These are phyloP conservation scores for Falco concolor DNA, from an alignment of 2,797 vertebrate genomes.

Conservation along the genomic window DNA sequence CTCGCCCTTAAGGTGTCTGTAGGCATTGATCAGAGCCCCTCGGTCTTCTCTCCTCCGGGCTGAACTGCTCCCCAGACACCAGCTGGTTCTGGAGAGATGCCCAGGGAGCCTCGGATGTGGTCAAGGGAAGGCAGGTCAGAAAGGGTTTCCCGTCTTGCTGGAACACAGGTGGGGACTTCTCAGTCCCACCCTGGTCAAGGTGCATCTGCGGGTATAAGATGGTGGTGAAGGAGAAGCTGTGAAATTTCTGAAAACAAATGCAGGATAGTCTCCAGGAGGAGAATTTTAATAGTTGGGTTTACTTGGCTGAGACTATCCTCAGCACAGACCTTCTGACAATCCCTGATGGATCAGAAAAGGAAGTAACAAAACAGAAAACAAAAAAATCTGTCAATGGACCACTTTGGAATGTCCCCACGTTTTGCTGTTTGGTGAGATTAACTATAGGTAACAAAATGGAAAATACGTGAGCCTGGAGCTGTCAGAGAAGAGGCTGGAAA, in stretches of 20 bases:
- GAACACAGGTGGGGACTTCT: background rate
- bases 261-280: background rate
- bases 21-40: too few relatives aligned
- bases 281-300: background rate
- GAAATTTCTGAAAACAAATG: background rate
- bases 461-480: background rate
- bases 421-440: background rate
- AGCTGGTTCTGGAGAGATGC: background rate
- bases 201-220: background rate
- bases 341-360: background rate
- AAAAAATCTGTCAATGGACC: background rate
- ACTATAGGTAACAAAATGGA: background rate
- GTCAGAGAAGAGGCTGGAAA: constrained; percentile 4
- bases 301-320: background rate
- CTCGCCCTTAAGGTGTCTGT: too few relatives aligned
- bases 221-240: background rate
- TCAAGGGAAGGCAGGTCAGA: background rate
- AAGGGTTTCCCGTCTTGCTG: background rate
- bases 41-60: too few relatives aligned
- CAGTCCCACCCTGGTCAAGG: background rate
- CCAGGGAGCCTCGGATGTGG: background rate
- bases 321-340: background rate
- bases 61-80: background rate
- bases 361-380: background rate
- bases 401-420: background rate